A percentile compares a stretch with the other conserved stretches of the same genome.
Conservation (phyloP, 2,113 vertebrate genomes). For the Diadophis punctatus region DNA sequence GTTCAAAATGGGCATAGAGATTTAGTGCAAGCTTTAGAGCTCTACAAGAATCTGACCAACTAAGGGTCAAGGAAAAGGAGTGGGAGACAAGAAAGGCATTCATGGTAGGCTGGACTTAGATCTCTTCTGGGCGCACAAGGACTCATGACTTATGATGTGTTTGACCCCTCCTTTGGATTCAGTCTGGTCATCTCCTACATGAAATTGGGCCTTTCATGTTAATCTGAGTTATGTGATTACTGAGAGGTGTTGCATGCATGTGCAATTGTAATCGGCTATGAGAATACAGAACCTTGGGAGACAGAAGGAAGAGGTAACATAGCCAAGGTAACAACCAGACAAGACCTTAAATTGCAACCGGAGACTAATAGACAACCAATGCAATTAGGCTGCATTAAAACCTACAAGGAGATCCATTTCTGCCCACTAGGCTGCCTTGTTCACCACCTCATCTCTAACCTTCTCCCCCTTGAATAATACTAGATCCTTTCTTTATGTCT, state of each 20-base stretch:
- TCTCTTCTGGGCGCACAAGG: background rate
- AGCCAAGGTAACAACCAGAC: background rate
- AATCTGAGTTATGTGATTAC: background rate
- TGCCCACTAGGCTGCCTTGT: background rate
- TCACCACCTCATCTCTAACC: background rate
- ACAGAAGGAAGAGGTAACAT: background rate
- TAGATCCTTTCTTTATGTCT: slow-evolving; percentile 1
- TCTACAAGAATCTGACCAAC: background rate
- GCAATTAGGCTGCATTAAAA: no score
- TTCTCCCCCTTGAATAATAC: background rate
- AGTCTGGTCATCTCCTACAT: background rate
- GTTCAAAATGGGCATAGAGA: background rate
- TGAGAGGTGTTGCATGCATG: background rate
- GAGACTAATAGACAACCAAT: no score
- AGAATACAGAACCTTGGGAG: background rate
- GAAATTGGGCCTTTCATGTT: background rate
- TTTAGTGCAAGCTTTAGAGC: background rate
- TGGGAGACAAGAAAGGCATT: background rate
- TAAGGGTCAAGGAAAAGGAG: background rate
- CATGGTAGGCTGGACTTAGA: background rate
- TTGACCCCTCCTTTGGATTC: no score
- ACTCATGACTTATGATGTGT: no score
- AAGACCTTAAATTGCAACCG: no score
- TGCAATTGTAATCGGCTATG: background rate
- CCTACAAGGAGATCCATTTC: no score